These are phyloP conservation scores for Phrixothrix hirtus DNA, from an alignment of 2,888 invertebrate species.

Conservation along the genomic window DNA sequence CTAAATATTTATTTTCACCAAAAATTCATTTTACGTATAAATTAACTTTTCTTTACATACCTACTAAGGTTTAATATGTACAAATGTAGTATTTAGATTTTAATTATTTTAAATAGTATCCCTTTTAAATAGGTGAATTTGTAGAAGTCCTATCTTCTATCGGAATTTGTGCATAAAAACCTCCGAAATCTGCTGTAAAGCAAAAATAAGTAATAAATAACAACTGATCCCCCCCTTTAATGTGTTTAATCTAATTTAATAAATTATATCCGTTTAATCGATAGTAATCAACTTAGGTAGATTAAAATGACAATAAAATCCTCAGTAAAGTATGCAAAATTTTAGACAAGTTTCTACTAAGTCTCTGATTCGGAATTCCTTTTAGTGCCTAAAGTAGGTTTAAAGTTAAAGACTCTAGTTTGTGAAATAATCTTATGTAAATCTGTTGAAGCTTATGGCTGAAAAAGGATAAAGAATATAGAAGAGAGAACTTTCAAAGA, in stretches of 20 bases:
- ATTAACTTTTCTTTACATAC: no score
- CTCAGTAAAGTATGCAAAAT: slow-evolving; percentile 41
- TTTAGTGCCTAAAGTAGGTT: slow-evolving; percentile 51
- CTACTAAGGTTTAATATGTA: no score
- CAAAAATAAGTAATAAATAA: no score
- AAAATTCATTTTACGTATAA: no score
- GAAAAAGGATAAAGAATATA: slow-evolving; percentile 22
- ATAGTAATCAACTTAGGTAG: slow-evolving; percentile 36
- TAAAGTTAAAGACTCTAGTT: slow-evolving; percentile 54
- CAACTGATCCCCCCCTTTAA: no score
- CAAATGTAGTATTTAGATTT: no score
- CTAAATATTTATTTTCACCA: no score
- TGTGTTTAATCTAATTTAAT: slow-evolving; percentile 28
- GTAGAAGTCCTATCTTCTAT: no score
- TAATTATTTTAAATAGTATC: no score
- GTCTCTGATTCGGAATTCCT: slow-evolving; percentile 42
- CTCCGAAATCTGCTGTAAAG: no score
- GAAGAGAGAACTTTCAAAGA: slow-evolving; percentile 10
- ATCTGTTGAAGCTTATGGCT: slow-evolving; percentile 45
- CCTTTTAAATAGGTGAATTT: no score
- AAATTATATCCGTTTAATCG: slow-evolving; percentile 37
- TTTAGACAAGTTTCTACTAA: slow-evolving; percentile 32
- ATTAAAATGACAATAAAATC: slow-evolving; percentile 41
- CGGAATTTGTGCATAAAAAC: no score
- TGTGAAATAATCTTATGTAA: slow-evolving; percentile 57